These are phyloP conservation scores for Fringilla coelebs DNA, from an alignment of 2,797 vertebrate genomes.

Conservation along the genomic window DNA sequence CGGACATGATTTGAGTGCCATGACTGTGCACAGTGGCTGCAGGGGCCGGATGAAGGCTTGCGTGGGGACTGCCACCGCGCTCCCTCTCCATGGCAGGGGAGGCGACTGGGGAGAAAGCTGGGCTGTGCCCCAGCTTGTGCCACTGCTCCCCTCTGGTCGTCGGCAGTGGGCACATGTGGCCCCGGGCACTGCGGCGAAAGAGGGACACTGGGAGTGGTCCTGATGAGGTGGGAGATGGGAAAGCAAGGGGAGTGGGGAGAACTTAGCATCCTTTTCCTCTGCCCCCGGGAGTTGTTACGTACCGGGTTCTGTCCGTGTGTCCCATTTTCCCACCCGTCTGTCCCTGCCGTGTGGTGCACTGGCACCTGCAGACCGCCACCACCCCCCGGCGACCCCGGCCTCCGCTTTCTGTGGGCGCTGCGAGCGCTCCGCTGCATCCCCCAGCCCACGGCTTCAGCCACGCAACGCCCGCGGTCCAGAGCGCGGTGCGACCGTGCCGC, in stretches of 20 bases:
- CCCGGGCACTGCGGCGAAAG: background rate
- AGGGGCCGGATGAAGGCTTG: background rate
- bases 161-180: background rate
- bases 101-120: accelerated
- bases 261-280: background rate
- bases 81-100: background rate
- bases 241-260: accelerated
- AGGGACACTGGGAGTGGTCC: accelerated
- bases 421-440: background rate
- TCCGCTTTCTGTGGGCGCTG: background rate
- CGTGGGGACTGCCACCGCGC: accelerated
- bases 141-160: background rate
- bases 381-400: background rate
- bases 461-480: accelerated
- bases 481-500: background rate
- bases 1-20: background rate
- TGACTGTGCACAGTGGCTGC: accelerated
- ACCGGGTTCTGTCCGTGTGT: background rate
- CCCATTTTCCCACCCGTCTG: background rate
- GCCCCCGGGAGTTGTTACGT: background rate
- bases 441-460: accelerated
- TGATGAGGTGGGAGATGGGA: background rate
- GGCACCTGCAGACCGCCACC: background rate
- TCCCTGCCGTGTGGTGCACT: background rate
- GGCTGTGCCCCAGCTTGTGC: background rate